Evolutionary conservation across 2,797 vertebrate species (phyloP), one percentile per base, ranked within the genome.

Genomic region (Amblyraja radiata): DNA sequence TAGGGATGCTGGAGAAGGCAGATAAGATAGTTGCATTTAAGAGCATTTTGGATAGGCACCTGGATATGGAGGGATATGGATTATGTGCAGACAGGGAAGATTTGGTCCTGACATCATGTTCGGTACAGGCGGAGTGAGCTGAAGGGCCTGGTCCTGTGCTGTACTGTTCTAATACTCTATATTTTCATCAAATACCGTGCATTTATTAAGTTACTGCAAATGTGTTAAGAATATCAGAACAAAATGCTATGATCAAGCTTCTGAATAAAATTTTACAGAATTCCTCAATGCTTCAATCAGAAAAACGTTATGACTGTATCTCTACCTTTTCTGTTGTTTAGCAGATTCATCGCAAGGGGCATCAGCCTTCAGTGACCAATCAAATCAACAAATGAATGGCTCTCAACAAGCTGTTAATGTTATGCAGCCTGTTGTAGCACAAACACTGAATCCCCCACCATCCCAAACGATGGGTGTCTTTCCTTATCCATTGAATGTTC

Each of bases 401-500:
- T 96, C 97, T 90, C 97, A 97, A 88, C 95, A 98, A 10, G 95
- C 98, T 46, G 79, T 97, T 93, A 97, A 95, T 94, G 95, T 97
- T 93, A 96, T 98, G 94, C 97, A 97, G 79, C 98, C 97, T 94
- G 96, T 96, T 94, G 95, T 98, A 93, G 95, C 95, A 13, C 95
- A 93, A 28, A 96, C 95, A 91, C 94, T 96, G 94, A 96, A 94
- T 61, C 92, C 96, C 11, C 96, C 80, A 16, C 93, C 94, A 0
- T 94, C 96, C 93, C 97, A 96, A 83, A 95, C 96, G 32, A 93
- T 97, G 96, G 96, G 93, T 93, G 97, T 97, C 88, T 97, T 97
- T 78, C 97, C 97, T 0, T 99, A 97, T 94, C 96, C 98, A 54
- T 93, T 98, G 95, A 96, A 96, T 54, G 96, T 97, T 21, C 97